Evolutionary conservation across 2,888 invertebrate genomes (phyloP), one percentile per base, ranked within the genome.

Genomic region (Smittia aterrima): DNA sequence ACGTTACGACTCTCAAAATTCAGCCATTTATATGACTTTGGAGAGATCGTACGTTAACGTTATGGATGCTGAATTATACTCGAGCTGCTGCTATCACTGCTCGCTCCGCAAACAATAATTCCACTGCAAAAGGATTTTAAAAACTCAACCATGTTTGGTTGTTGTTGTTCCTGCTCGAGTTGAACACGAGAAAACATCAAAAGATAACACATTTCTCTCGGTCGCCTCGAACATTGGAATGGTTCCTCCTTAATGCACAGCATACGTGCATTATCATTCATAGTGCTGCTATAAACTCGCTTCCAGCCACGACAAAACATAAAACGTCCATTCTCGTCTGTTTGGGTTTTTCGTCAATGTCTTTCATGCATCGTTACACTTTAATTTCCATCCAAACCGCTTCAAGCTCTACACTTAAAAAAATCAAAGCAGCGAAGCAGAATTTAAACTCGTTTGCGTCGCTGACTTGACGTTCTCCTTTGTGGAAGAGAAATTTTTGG

Each of bases 181-280:
- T 13, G 58, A 58, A 22, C 58, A 58, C 20, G 58, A 58, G 18
- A 58, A 18, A 58, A 47, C 13, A 58, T 47, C 47, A 20, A 6
- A 58, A 20, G 58, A 58, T 58, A 58, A 58, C 58, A n/a, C 47
- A 47, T 47, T 16, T 47, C 47, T 47, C 47, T 47, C 47, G 47
- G 32, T 32, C 32, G 32, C 32, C 32, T 32, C 32, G 32, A 16
- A 22, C 58, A n/a, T 58, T 58, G 58, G 13, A 32, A 58, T 58
- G 58, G 32, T 58, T 58, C 58, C 58, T 22, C n/a, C 47, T 58
- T 13, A 70, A 53, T 16, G 20, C 25, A 71, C 70, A 72, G 54
- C 72, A 72, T 72, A 72, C 72, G 72, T 72, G 32, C 72, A 72
- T 72, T 72, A 72, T 72, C 72, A 72, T 72, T 72, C 72, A 72